Base-by-base conservation (phyloP, 1,140 invertebrate genomes). In the Polyergus mexicanus region DNA sequence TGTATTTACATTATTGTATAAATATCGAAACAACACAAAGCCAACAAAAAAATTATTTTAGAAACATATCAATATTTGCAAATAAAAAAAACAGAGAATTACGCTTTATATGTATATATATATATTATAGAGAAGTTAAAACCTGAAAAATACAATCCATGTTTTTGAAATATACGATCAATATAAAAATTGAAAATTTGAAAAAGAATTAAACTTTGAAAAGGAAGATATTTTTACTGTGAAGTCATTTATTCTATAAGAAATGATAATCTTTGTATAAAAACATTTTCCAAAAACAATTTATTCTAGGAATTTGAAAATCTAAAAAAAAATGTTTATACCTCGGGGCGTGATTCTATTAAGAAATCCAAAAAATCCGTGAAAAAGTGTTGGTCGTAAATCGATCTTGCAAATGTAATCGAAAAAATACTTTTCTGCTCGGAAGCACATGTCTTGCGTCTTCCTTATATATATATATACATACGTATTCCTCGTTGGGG, bases 301-400 rank as follows among this genome's bases (percentile, higher is more conserved):
- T 32, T 3, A 4, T 25, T 11, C 1, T 60, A 22, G 4, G 4
- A 28, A 62, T 1, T 28, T 19, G 1, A 2, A 38, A 5, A 44
- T 41, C 0, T 65, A 11, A 22, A 65, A 28, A 28, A 51, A 35
- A 32, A n/a, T 13, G 19, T 47, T 62, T 44, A 16, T 62, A 62
- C 11, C 16, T 68, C 0, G 4, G n/a, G 13, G 25, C 35, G 25
- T 7, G 35, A 47, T 51, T 25, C 8, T 54, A 8, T 11, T 4
- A 13, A 16, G n/a, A 51, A 13, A 66, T 25, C 5, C 13, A 8
- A 54, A 54, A 78, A 28, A 78, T 68, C 28, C 10, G 3, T 56
- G 41, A 51, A 69, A 38, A 80, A 58, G 28, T 51, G 44, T 28
- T 11, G 16, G 22, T 74, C 38, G 19, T 83, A 83, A 83, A 83